Evolutionary conservation across 2,888 invertebrate species (phyloP).

Genomic region (Cataglyphis albicans): DNA sequence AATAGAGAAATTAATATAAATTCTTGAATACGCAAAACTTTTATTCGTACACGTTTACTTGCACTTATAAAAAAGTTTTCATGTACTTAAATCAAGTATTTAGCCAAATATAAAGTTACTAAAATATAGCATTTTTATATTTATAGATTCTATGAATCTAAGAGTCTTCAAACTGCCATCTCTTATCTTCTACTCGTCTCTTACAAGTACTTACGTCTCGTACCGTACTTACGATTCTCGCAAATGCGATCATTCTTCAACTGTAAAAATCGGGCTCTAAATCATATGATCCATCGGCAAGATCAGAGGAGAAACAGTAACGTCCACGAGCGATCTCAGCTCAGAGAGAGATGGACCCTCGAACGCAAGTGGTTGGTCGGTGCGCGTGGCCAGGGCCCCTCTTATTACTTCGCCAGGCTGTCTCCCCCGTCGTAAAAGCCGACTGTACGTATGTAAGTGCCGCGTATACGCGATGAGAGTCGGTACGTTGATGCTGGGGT

Average conservation of each 20-base stretch:
- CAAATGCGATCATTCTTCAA: slow-evolving; percentile 26
- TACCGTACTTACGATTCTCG: neutral
- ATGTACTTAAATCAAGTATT: neutral
- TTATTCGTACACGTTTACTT: neutral
- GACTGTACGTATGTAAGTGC: slow-evolving; percentile 76
- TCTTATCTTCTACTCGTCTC: slow-evolving; percentile 1
- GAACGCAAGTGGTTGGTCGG: slow-evolving; percentile 67
- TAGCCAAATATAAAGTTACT: neutral
- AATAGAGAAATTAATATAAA: neutral
- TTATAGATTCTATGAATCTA: neutral
- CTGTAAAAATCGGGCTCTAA: slow-evolving; percentile 45
- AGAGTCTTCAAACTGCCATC: neutral
- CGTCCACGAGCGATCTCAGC: slow-evolving; percentile 65
- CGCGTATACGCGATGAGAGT: slow-evolving; percentile 76
- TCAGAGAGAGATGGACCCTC: slow-evolving; percentile 62
- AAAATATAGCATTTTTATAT: neutral
- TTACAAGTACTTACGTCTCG: neutral
- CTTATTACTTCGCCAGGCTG: slow-evolving; percentile 80
- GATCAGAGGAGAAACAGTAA: slow-evolving; percentile 74
- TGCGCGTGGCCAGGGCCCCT: slow-evolving; percentile 77
- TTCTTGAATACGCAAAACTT: neutral
- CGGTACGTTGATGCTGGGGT: slow-evolving; percentile 76
- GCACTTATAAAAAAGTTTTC: neutral
- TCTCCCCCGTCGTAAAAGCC: slow-evolving; percentile 79
- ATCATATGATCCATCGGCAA: slow-evolving; percentile 66